A percentile compares a stretch with the other conserved stretches of the same genome.
These are phyloP conservation scores for Hemiscyllium ocellatum DNA, from an alignment of 2,113 vertebrate species.

Conservation along the genomic window DNA sequence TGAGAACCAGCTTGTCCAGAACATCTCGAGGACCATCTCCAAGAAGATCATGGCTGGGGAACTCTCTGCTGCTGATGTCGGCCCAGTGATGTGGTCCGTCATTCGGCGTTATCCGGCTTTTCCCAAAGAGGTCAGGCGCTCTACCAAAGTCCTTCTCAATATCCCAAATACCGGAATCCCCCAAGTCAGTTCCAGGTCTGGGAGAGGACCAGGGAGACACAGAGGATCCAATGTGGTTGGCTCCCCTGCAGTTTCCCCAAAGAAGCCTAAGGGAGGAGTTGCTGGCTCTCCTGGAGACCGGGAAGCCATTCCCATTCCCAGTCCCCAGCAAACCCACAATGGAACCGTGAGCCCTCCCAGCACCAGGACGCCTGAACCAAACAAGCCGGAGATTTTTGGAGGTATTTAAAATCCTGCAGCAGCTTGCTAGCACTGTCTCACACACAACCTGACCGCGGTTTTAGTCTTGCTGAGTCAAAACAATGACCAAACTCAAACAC, in stretches of 20 bases:
- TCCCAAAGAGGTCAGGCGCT: neutral
- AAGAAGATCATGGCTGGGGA: neutral
- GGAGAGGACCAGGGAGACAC: neutral
- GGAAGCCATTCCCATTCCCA: neutral
- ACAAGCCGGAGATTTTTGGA: neutral
- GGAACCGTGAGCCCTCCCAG: neutral
- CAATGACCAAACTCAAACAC: neutral
- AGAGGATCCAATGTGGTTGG: neutral
- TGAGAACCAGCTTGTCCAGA: neutral
- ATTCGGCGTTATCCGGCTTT: neutral
- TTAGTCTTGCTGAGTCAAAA: neutral
- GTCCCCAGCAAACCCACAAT: neutral
- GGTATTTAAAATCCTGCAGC: neutral
- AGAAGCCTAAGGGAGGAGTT: neutral
- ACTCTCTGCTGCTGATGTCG: neutral
- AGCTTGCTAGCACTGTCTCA: neutral
- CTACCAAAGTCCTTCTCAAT: neutral
- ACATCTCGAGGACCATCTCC: constrained; percentile 20
- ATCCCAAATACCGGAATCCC: too few relatives aligned
- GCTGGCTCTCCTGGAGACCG: neutral
- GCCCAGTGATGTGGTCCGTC: neutral
- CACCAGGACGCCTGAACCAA: neutral
- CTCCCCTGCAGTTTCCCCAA: neutral
- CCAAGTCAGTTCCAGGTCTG: neutral
- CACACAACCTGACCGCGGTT: neutral